These are phyloP conservation scores for Oscheius sp. DNA, from an alignment of 2,888 invertebrate genomes.

Conservation along the genomic window DNA sequence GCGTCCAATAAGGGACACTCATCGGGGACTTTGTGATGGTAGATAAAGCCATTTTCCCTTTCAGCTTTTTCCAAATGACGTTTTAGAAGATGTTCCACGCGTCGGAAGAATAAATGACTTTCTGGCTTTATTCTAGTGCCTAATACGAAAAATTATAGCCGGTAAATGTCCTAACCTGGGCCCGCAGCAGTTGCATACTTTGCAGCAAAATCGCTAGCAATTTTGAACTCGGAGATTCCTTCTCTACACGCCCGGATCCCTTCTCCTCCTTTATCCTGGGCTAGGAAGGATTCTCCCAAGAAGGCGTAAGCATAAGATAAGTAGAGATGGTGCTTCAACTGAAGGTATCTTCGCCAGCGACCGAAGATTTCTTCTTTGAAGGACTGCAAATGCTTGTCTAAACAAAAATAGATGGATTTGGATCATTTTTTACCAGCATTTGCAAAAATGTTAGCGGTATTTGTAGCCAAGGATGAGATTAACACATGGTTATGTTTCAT, in stretches of 20 bases:
- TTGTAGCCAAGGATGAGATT: constrained; percentile 79
- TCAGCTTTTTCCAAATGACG: constrained; percentile 80
- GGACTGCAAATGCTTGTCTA: constrained; percentile 41
- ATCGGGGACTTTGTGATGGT: constrained; percentile 79
- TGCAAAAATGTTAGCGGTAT: constrained; percentile 79
- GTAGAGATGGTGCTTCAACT: constrained; percentile 79
- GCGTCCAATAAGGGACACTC: constrained; percentile 78
- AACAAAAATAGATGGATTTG: constrained; percentile 4
- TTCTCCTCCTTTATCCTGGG: constrained; percentile 80
- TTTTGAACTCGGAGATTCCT: constrained; percentile 74
- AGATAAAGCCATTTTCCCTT: constrained; percentile 80
- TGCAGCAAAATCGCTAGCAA: constrained; percentile 76
- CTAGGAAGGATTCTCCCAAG: constrained; percentile 78
- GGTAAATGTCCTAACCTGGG: constrained; percentile 75
- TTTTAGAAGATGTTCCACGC: constrained; percentile 77
- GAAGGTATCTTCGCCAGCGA: constrained; percentile 53
- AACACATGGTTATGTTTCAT: constrained; percentile 79
- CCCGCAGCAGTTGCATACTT: constrained; percentile 79
- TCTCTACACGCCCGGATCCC: constrained; percentile 79
- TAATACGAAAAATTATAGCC: constrained; percentile 11
- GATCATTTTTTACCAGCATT: constrained; percentile 75
- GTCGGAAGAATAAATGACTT: constrained; percentile 79
- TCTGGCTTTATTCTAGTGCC: constrained; percentile 77
- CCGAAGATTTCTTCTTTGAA: constrained; percentile 50
- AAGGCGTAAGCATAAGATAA: constrained; percentile 79